phyloP scores from a whole-genome alignment of 2,888 invertebrate species.

The Embidobia sp. region DNA sequence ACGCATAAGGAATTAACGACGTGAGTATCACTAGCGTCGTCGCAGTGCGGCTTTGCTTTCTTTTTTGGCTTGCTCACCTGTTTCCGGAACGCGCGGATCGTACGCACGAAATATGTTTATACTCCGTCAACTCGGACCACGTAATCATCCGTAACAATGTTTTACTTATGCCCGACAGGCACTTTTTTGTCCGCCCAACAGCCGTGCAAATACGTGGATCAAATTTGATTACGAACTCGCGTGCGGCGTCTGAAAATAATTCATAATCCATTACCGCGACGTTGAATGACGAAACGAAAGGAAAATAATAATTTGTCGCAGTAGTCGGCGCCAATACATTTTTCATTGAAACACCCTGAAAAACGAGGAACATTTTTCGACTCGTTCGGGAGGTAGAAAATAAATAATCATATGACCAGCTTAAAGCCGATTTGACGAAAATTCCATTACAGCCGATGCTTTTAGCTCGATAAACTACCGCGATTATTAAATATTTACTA shows the following conservation, averaged over 20 bases:
- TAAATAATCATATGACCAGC: too few relatives aligned
- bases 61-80: conserved; percentile 42
- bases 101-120: conserved; percentile 54
- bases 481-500: neutral
- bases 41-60: conserved; percentile 31
- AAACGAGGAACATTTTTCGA: too few relatives aligned
- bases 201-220: neutral
- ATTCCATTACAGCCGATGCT: neutral
- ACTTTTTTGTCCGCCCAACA: conserved; percentile 4
- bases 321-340: too few relatives aligned
- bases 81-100: conserved; percentile 53
- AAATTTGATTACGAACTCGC: too few relatives aligned
- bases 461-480: neutral
- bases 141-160: conserved; percentile 40
- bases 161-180: conserved; percentile 6
- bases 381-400: too few relatives aligned
- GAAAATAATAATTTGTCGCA: too few relatives aligned
- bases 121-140: conserved; percentile 10
- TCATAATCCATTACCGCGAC: too few relatives aligned
- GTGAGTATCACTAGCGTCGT: conserved; percentile 3
- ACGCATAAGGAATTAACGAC: conserved; percentile 19
- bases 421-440: too few relatives aligned
- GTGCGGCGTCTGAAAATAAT: too few relatives aligned
- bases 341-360: too few relatives aligned
- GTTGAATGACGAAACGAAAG: too few relatives aligned